Evolutionary conservation across 2,888 invertebrate species (phyloP), one percentile per base, ranked within the genome.

Genomic region (Dichetophora obliterata): DNA sequence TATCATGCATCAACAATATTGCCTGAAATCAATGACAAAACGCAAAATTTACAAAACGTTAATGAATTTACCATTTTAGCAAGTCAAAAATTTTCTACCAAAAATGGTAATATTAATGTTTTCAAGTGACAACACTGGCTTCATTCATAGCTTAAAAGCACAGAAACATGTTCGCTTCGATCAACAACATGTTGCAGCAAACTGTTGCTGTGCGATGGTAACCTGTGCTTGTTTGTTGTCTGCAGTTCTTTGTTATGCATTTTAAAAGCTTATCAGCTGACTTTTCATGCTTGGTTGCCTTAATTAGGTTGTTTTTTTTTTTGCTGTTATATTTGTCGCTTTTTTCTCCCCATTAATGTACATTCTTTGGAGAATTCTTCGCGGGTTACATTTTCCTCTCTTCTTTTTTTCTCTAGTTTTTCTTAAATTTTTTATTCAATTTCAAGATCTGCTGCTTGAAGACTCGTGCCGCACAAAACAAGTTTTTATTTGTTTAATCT

Each of bases 211-310:
- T 37, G 27, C 34, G 27, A 1, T 57, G 37, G 54, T n/a, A 31
- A 24, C 57, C 22, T 65, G 31, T 31, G 22, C 14, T 65, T 65
- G 65, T 65, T 37, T 19, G 19, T 57, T 19, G 19, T 57, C 9
- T 37, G 43, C 19, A 22, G 8, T 69, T 31, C 14, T 22, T 59
- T 59, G 24, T 59, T 31, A 19, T 31, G n/a, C 27, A 52, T 22
- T 11, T 69, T 43, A 19, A 22, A 48, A 71, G 48, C 54, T 54
- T 54, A 69, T 71, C 71, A 71, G 71, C 71, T 57, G 71, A 71
- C 57, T 57, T 71, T 59, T 57, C 37, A 37, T 71, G 71, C 54
- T 71, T 71, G 31, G 34, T 57, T 34, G 19, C 54, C 19, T 22
- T 22, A 22, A 54, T 54, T 22, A 9, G 9, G 19, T 22, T 6